Conservation (phyloP, 2,113 vertebrate genomes). For the Grammomys dolichurus region DNA sequence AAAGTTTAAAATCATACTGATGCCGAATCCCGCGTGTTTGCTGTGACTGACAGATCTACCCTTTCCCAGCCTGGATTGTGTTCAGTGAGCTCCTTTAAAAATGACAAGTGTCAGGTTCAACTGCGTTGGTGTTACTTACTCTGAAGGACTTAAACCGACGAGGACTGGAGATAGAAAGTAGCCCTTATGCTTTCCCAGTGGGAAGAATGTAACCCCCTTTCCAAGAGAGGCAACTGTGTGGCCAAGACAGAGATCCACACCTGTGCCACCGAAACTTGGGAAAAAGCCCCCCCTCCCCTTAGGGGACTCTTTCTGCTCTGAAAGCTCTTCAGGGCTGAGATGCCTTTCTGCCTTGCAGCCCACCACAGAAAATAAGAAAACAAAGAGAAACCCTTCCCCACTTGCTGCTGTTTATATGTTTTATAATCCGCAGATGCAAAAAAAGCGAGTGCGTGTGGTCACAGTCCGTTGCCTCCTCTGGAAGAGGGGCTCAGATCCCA, state of each 20-base stretch:
- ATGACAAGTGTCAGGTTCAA: background rate
- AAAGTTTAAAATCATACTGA: slow-evolving; percentile 56
- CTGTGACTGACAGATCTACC: background rate
- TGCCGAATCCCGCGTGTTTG: background rate
- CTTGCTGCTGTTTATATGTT: slow-evolving; percentile 61
- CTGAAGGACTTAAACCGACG: background rate
- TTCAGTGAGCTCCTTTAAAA: background rate
- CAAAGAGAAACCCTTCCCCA: slow-evolving; percentile 53
- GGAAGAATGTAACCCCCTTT: background rate
- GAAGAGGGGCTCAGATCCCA: slow-evolving; percentile 39
- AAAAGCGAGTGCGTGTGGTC: slow-evolving; percentile 51
- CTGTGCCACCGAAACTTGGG: slow-evolving; percentile 73
- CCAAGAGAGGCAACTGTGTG: background rate
- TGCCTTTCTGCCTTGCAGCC: slow-evolving; percentile 26
- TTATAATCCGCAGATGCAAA: background rate
- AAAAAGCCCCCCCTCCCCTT: background rate
- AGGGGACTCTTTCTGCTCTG: background rate
- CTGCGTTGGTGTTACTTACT: background rate
- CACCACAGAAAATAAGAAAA: slow-evolving; percentile 22
- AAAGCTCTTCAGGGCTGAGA: background rate
- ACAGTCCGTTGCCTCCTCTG: slow-evolving; percentile 50
- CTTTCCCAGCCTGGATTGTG: background rate
- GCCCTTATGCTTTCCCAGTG: background rate
- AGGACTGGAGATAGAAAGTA: background rate
- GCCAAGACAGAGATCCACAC: background rate